Evolutionary conservation across 2,113 vertebrate species (phyloP), one percentile per base, ranked within the genome.

Genomic region (Paralichthys olivaceus): DNA sequence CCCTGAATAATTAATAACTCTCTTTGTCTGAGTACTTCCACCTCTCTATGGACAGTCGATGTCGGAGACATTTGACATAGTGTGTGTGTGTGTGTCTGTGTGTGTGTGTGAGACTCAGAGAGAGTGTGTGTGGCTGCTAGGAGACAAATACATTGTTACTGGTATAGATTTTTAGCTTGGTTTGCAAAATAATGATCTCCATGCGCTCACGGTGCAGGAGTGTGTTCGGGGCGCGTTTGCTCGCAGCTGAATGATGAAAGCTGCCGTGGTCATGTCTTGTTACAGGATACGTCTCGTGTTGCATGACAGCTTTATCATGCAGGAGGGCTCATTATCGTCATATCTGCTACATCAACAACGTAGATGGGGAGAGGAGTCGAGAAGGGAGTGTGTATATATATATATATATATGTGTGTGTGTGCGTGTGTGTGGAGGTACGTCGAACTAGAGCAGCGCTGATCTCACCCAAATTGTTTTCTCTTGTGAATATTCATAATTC

Each of bases 1-100:
- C 29, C 66, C 64, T 95, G 80, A 94, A 94, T 95, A 93, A 94
- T 94, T 94, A 90, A 95, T 90, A 85, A 72, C 72, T 79, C 89
- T 92, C 88, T 93, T 93, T 93, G 92, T 94, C 89, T 92, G 87
- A 89, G 88, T 69, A 87, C 85, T 84, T 90, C 81, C 82, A 89
- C 88, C 83, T 87, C 68, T 86, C 34, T 6, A 57, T 81, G 80
- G 90, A 91, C 83, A 88, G 84, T 89, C 87, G 69, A 82, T 85
- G 83, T 57, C 64, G 69, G 79, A 75, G 72, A 83, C 72, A 40
- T 84, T 79, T 86, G 80, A 80, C 55, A 56, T 26, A 26, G 45
- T 37, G 59, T 63, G 32, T 71, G 69, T 75, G 51, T 78, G 53
- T 51, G 70, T 61, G 32, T 66, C 65, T 70, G 34, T 69, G 43